A percentile compares a stretch with the other conserved stretches of the same genome.
phyloP scores from a whole-genome alignment of 2,113 vertebrate genomes.

The Otus sunia region DNA sequence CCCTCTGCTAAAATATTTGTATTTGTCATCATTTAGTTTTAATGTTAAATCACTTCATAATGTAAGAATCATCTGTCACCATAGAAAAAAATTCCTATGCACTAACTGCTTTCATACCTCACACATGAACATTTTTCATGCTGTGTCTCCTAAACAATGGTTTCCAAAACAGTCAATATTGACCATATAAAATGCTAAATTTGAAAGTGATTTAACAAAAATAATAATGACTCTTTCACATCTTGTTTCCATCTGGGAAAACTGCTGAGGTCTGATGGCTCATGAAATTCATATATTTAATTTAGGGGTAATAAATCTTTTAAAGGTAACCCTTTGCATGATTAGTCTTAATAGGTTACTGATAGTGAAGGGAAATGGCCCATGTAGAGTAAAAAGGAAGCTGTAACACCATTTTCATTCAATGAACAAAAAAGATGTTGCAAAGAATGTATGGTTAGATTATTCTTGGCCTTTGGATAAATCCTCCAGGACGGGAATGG shows the following conservation, averaged over 20 bases:
- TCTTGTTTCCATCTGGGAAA: background rate
- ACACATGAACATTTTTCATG: background rate
- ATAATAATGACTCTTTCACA: background rate
- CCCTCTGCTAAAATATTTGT: conserved; percentile 29
- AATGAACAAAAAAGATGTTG: background rate
- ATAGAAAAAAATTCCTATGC: background rate
- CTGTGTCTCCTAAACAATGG: background rate
- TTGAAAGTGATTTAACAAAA: background rate
- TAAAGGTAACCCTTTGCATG: background rate
- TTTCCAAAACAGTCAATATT: background rate
- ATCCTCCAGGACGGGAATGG: background rate
- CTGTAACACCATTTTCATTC: background rate
- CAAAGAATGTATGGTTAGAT: background rate
- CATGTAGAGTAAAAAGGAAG: background rate
- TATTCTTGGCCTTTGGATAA: background rate
- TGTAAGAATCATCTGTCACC: background rate
- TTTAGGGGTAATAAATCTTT: background rate
- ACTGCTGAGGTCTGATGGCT: background rate
- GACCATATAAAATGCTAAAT: background rate
- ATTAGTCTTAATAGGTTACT: background rate
- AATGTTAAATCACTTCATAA: background rate
- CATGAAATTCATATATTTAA: background rate
- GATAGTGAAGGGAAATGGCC: background rate
- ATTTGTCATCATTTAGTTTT: conserved; percentile 4
- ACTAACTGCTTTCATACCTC: background rate